These are phyloP conservation scores for Sinella curviseta DNA, from an alignment of 1,140 invertebrate species.

Conservation along the genomic window DNA sequence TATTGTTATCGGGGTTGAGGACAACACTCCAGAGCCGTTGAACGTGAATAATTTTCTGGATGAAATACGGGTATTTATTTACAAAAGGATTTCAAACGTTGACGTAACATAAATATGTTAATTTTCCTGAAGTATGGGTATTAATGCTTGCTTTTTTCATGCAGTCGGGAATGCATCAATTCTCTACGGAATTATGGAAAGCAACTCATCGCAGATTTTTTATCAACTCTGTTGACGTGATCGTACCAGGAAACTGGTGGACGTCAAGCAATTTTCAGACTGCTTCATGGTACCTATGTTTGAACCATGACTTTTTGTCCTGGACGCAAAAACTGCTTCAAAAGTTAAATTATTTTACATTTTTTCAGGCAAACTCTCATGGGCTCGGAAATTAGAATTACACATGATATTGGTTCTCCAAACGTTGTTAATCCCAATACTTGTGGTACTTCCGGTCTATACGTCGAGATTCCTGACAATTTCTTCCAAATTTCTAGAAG, in stretches of 20 bases:
- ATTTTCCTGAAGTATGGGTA: too few species aligned
- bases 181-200: not conserved
- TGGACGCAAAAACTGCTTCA: too few species aligned
- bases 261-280: not conserved
- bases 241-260: slow-evolving; percentile 5
- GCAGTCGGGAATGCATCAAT: not conserved
- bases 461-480: not conserved
- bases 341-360: too few species aligned
- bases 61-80: not conserved
- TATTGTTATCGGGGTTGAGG: slow-evolving; percentile 1
- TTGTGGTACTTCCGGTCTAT: slow-evolving; percentile 1
- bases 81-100: too few species aligned
- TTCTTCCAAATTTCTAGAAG: too few species aligned
- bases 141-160: not conserved
- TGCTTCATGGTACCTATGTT: not conserved
- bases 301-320: too few species aligned
- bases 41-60: not conserved
- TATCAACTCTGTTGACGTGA: not conserved
- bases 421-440: slow-evolving; percentile 8
- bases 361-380: slow-evolving; percentile 1
- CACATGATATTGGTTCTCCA: not conserved
- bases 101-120: too few species aligned
- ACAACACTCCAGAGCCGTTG: not conserved
- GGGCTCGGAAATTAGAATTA: not conserved
- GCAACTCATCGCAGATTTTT: not conserved